Conservation (phyloP, 2,113 vertebrate genomes). For the Haemorhous mexicanus region DNA sequence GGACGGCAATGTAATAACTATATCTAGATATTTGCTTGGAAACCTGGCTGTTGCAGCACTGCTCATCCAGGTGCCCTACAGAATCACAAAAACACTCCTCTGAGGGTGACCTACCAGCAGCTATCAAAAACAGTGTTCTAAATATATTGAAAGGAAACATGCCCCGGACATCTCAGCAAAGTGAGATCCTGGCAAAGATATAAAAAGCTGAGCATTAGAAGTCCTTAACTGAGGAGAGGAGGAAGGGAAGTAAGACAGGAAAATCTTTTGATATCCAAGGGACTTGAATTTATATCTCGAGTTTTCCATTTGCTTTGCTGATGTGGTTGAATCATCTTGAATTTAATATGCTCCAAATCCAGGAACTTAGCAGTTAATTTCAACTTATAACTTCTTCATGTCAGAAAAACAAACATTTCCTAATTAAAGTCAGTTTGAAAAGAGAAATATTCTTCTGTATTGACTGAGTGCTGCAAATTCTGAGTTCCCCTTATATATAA, state of each 20-base stretch:
- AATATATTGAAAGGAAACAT: conserved; percentile 19
- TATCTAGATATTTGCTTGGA: not conserved
- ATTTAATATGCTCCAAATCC: not conserved
- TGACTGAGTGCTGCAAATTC: not conserved
- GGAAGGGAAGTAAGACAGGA: not conserved
- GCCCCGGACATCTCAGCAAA: not conserved
- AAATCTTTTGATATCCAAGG: not conserved
- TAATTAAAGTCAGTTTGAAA: not conserved
- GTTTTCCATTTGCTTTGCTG: not conserved
- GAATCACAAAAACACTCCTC: not conserved
- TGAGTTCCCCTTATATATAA: not conserved
- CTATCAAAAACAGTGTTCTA: conserved; percentile 23
- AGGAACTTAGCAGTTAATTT: not conserved
- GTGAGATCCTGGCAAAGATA: not conserved
- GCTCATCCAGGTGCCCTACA: not conserved
- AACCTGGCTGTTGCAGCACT: not conserved
- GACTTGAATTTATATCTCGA: not conserved
- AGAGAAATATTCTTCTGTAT: not conserved
- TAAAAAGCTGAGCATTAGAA: not conserved
- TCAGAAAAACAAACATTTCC: not conserved
- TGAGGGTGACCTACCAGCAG: not conserved
- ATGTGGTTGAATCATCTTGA: not conserved
- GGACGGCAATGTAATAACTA: not conserved
- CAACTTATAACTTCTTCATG: not conserved
- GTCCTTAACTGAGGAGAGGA: not conserved